phyloP scores from a whole-genome alignment of 2,797 vertebrate species.

The Anisognathus igniventris region DNA sequence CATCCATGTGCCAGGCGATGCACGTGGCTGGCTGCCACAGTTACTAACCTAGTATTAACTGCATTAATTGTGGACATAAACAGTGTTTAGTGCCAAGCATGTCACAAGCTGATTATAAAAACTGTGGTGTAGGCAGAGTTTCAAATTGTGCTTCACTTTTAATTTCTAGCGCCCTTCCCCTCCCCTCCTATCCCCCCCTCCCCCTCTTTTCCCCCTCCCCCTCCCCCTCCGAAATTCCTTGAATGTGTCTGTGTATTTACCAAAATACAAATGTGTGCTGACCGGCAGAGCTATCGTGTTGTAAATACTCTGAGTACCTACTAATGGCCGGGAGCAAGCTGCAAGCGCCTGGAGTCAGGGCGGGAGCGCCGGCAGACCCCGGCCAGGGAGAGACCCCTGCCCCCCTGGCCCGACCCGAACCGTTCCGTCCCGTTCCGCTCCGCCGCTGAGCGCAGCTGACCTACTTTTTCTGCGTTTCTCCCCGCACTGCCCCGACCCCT shows the following conservation, averaged over 20 bases:
- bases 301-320: background rate
- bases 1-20: slow-evolving; percentile 19
- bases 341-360: background rate
- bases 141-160: slow-evolving; percentile 35
- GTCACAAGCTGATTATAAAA: slow-evolving; percentile 52
- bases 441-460: background rate
- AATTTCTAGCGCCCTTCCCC: background rate
- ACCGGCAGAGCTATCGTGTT: background rate
- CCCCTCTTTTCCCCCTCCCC: no score
- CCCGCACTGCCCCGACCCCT: background rate
- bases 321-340: background rate
- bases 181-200: background rate
- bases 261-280: background rate
- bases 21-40: slow-evolving; percentile 26
- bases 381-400: accelerated
- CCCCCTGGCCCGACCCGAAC: background rate
- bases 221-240: background rate
- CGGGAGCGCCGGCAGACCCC: background rate
- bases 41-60: slow-evolving; percentile 24
- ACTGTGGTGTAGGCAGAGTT: background rate
- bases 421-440: no score
- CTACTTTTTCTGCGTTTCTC: background rate
- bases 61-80: slow-evolving; percentile 42
- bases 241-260: background rate
- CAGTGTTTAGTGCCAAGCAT: slow-evolving; percentile 15